These are phyloP conservation scores for Daphoenositta chrysoptera DNA, from an alignment of 2,113 vertebrate genomes.

Conservation along the genomic window DNA sequence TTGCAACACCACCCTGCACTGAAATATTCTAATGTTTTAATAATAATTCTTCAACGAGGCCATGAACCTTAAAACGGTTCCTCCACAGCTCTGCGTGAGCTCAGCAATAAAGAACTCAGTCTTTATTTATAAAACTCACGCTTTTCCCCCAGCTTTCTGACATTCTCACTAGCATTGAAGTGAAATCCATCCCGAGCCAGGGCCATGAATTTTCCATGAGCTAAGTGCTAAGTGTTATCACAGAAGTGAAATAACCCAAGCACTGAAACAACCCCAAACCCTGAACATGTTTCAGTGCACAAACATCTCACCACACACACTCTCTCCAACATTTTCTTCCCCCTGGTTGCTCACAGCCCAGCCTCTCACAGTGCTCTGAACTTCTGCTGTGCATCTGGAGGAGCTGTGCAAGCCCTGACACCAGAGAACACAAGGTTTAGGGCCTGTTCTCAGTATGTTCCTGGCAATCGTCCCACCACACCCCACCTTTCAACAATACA, in stretches of 20 bases:
- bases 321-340: neutral
- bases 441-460: neutral
- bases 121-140: neutral
- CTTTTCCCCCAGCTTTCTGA: neutral
- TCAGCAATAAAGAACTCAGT: neutral
- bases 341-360: neutral
- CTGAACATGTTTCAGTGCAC: neutral
- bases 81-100: neutral
- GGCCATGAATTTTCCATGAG: neutral
- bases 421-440: neutral
- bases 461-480: neutral
- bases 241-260: neutral
- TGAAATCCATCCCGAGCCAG: neutral
- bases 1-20: neutral
- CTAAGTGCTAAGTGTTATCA: neutral
- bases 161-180: neutral
- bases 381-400: neutral
- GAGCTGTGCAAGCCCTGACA: neutral
- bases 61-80: rapidly evolving
- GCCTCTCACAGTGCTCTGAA: neutral
- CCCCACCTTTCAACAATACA: neutral
- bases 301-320: neutral
- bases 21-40: neutral
- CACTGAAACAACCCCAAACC: neutral
- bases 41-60: neutral